These are phyloP conservation scores for Philypnodon macrostomus DNA, from an alignment of 2,797 vertebrate species.

Conservation along the genomic window DNA sequence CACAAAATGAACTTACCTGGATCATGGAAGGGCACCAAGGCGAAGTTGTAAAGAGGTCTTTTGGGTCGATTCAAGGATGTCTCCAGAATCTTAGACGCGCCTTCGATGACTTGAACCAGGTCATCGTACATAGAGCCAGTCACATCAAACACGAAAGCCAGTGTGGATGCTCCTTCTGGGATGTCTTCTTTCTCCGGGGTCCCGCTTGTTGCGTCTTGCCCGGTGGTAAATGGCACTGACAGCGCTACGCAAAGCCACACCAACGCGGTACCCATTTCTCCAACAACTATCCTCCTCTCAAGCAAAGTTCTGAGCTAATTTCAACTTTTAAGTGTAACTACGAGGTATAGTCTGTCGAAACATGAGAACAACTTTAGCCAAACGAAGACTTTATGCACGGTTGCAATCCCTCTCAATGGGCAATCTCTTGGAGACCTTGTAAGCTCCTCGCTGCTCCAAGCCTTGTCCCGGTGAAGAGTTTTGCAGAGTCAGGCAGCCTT, in stretches of 20 bases:
- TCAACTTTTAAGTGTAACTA: conserved; percentile 49
- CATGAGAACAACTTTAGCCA: conserved; percentile 9
- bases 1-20: conserved; percentile 87
- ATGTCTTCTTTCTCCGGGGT: conserved; percentile 68
- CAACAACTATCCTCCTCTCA: conserved; percentile 21
- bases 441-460: conserved; percentile 24
- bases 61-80: conserved; percentile 92
- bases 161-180: conserved; percentile 91
- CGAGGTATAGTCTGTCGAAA: conserved; percentile 12
- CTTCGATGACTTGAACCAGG: conserved; percentile 95
- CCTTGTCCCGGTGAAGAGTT: conserved; percentile 23
- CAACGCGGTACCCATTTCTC: conserved; percentile 61
- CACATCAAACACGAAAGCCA: conserved; percentile 97
- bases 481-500: conserved; percentile 48
- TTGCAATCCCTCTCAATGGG: background rate
- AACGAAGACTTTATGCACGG: background rate
- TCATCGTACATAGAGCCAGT: conserved; percentile 99
- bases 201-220: conserved; percentile 57
- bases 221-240: conserved; percentile 58
- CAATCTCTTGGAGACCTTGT: background rate
- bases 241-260: conserved; percentile 56
- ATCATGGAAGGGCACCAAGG: conserved; percentile 94
- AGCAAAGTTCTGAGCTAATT: conserved; percentile 11
- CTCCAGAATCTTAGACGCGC: conserved; percentile 96
- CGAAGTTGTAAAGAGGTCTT: conserved; percentile 92